These are phyloP conservation scores for Amblyraja radiata DNA, from an alignment of 2,797 vertebrate species.

Conservation along the genomic window DNA sequence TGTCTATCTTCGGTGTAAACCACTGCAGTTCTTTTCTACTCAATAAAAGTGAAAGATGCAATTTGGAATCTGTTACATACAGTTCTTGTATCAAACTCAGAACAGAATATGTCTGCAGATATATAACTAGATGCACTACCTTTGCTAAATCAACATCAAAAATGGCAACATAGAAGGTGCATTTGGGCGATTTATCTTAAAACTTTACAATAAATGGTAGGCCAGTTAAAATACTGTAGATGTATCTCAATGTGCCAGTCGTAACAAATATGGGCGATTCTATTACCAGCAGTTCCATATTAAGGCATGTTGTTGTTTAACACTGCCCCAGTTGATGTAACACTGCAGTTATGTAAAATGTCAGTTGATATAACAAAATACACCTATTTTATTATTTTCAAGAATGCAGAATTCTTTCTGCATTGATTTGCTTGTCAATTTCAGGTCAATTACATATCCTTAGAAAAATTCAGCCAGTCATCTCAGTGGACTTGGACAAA, in stretches of 20 bases:
- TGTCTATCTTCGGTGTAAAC: too few relatives aligned
- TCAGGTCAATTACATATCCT: conserved; percentile 26
- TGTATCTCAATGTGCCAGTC: conserved; percentile 21
- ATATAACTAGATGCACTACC: neutral
- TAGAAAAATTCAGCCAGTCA: conserved; percentile 32
- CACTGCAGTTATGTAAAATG: conserved; percentile 27
- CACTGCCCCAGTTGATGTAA: conserved; percentile 28
- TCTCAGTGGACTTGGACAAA: conserved; percentile 29
- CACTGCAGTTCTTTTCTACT: too few relatives aligned
- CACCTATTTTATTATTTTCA: conserved; percentile 35
- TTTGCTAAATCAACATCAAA: neutral
- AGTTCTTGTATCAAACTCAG: neutral
- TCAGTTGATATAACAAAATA: conserved; percentile 29
- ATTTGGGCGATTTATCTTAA: neutral
- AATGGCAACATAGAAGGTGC: neutral
- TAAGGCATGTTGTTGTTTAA: conserved; percentile 30
- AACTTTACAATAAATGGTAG: neutral
- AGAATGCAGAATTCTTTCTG: conserved; percentile 26
- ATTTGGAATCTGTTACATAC: neutral
- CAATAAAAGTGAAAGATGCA: neutral
- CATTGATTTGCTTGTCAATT: conserved; percentile 35
- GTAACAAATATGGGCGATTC: conserved; percentile 12
- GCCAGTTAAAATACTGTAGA: neutral
- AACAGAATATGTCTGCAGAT: neutral
- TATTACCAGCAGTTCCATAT: conserved; percentile 29